These are phyloP conservation scores for Smithornis capensis DNA, from an alignment of 2,113 vertebrate species.

Conservation along the genomic window DNA sequence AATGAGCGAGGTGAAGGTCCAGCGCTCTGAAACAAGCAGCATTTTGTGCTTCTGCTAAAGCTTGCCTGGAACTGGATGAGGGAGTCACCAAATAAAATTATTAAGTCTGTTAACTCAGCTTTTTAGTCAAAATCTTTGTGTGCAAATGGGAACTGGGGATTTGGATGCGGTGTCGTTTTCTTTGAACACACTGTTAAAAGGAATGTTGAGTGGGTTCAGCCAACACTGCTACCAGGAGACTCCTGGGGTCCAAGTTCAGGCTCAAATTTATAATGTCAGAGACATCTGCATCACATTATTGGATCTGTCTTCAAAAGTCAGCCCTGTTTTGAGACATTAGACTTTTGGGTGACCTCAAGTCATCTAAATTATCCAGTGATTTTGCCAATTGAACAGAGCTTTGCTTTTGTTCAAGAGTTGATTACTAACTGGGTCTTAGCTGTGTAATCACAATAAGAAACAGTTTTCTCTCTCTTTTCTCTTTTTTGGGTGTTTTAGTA, in stretches of 20 bases:
- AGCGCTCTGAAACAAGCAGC: rapidly evolving
- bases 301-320: background rate
- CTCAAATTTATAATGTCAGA: background rate
- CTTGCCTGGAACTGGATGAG: background rate
- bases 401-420: background rate
- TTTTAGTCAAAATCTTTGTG: background rate
- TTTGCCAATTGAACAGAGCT: background rate
- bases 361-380: background rate
- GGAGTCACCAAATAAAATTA: background rate
- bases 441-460: background rate
- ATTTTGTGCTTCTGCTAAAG: background rate
- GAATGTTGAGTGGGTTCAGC: background rate
- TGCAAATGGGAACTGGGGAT: background rate
- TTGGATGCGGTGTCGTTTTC: background rate
- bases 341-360: background rate
- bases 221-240: background rate
- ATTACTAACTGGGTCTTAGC: background rate
- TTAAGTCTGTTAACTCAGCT: background rate
- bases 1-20: background rate
- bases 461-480: background rate
- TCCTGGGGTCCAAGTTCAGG: background rate
- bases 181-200: background rate
- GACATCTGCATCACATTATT: background rate
- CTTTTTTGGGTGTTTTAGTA: rapidly evolving
- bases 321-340: background rate